Evolutionary conservation across 2,113 vertebrate species (phyloP), one percentile per base, ranked within the genome.

Genomic region (Arothron firmamentum): DNA sequence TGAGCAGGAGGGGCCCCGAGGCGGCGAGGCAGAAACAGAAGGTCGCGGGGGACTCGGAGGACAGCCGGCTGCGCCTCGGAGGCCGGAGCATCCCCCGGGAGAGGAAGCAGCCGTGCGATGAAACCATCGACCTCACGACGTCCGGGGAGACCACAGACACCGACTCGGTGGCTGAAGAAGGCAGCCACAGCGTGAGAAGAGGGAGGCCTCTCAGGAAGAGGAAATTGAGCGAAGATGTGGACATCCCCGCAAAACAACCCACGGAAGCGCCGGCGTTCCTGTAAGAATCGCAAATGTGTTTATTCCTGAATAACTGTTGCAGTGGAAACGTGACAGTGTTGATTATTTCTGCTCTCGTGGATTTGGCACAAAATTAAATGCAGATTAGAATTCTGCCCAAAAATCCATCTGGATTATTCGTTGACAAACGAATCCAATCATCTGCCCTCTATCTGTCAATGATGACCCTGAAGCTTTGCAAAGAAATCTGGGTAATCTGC

Each of bases 111-210:
- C 38, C 66, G 3, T 67, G 56, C 13, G 58, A 75, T 0, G 77
- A 77, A 51, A 82, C 82, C 43, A 81, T 80, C 41, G 82, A 87
- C 72, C 79, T 77, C 64, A 82, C 85, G 0, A 5, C 64, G 3
- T 59, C 76, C 5, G 67, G 38, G 1, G 80, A 80, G 65, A 25
- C 45, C 0, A 77, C 50, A 0, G 71, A 62, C 17, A 50, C 17
- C 0, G 66, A 70, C 0, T 57, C 67, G 15, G 61, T 61, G 42
- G 66, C 61, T 53, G 66, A 53, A n/a, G 85, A 75, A 52, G 56
- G 60, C 54, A 61, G 55, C 75, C 74, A 65, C 12, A 79, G 73
- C 55, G 28, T 67, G 60, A 67, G 56, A 21, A 74, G 73, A 9
- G 68, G 23, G n/a, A 61, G 59, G 15, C 19, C 51, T 17, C 59